Percentiles rank a stretch among this genome's conserved stretches.
These are phyloP conservation scores for Entomobrya multifasciata DNA, from an alignment of 2,888 invertebrate genomes.

Conservation along the genomic window DNA sequence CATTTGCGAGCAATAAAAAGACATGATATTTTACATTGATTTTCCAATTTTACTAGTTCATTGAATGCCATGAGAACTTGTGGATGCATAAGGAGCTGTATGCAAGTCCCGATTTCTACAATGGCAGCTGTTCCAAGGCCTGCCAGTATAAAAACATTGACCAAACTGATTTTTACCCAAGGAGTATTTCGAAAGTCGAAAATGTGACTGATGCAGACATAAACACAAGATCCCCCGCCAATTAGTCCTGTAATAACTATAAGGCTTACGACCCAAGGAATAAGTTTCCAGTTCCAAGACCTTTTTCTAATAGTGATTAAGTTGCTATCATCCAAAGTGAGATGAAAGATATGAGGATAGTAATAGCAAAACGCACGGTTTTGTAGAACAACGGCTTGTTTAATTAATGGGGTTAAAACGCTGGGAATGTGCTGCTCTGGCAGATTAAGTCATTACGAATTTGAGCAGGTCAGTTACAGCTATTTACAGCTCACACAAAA, in stretches of 20 bases:
- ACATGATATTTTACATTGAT: not conserved
- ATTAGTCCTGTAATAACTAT: not conserved
- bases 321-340: not conserved
- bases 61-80: not conserved
- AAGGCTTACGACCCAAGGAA: not conserved
- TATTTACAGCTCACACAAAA: no score
- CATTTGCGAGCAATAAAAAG: not conserved
- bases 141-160: not conserved
- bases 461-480: no score
- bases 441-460: no score
- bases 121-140: not conserved
- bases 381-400: not conserved
- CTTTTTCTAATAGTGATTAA: not conserved
- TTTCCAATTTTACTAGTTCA: not conserved
- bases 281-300: not conserved
- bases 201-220: not conserved
- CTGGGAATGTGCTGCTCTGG: no score
- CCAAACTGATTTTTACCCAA: not conserved
- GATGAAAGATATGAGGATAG: not conserved
- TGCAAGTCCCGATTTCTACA: not conserved
- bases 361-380: not conserved
- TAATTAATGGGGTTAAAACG: constrained; percentile 1
- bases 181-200: not conserved
- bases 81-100: not conserved
- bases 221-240: constrained; percentile 5